Conservation (phyloP, 2,797 vertebrate species). For the Arctocebus calabarensis region DNA sequence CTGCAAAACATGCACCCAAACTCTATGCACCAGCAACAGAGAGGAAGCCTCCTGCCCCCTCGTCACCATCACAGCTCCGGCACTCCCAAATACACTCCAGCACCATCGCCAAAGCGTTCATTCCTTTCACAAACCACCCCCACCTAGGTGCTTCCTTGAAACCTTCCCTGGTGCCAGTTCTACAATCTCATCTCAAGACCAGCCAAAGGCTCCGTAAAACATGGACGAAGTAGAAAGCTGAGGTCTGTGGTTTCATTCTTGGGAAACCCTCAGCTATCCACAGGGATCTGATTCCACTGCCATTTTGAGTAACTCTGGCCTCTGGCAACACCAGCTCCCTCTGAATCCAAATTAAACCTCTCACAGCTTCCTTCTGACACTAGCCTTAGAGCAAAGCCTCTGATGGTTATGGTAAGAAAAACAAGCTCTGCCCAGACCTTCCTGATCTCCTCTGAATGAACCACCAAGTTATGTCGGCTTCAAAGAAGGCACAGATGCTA, state of each 20-base stretch:
- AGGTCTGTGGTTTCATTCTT: neutral
- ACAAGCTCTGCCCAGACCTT: neutral
- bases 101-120: neutral
- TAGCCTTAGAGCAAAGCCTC: neutral
- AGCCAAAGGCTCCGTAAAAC: neutral
- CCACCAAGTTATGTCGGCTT: no score
- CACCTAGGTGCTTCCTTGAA: neutral
- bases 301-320: neutral
- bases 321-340: neutral
- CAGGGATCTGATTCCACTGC: neutral
- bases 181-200: neutral
- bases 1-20: neutral
- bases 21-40: accelerated
- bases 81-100: neutral
- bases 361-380: neutral
- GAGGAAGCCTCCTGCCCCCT: neutral
- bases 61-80: accelerated
- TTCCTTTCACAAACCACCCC: neutral
- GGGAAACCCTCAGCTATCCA: neutral
- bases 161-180: neutral
- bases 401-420: neutral
- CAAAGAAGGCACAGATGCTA: neutral
- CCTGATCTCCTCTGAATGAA: neutral
- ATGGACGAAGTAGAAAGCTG: neutral
- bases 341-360: neutral